Conservation (phyloP, 2,113 vertebrate genomes). For the Boleophthalmus pectinirostris region DNA sequence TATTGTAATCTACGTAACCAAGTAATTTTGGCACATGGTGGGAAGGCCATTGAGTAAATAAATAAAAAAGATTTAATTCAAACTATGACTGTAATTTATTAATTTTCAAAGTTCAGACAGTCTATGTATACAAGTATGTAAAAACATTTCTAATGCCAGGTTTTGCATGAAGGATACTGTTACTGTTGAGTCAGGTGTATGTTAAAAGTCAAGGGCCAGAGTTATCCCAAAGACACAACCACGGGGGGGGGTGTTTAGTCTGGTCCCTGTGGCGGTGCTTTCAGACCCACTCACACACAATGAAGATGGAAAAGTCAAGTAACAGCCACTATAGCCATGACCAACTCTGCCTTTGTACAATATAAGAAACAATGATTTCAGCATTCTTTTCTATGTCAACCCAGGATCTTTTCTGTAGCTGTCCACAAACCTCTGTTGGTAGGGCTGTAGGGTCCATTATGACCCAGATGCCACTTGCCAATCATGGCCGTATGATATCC, state of each 20-base stretch:
- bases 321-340: conserved; percentile 3
- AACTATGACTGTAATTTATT: no score
- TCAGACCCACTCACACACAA: background rate
- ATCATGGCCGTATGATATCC: conserved; percentile 90
- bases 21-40: no score
- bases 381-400: background rate
- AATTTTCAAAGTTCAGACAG: no score
- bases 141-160: background rate
- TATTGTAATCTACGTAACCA: no score
- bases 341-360: background rate
- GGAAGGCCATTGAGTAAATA: no score
- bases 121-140: background rate
- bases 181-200: conserved; percentile 8
- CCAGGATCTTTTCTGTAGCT: background rate
- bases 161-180: background rate
- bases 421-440: conserved; percentile 83
- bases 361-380: background rate
- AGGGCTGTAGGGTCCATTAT: conserved; percentile 83
- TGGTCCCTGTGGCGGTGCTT: conserved; percentile 23
- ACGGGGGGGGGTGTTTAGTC: conserved; percentile 10
- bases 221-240: conserved; percentile 19
- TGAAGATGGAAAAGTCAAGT: conserved; percentile 3
- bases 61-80: no score
- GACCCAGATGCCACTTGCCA: conserved; percentile 98
- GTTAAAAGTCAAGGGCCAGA: conserved; percentile 9